Evolutionary conservation across 2,888 invertebrate genomes (phyloP).

Genomic region (Ephialtes manifestator): DNA sequence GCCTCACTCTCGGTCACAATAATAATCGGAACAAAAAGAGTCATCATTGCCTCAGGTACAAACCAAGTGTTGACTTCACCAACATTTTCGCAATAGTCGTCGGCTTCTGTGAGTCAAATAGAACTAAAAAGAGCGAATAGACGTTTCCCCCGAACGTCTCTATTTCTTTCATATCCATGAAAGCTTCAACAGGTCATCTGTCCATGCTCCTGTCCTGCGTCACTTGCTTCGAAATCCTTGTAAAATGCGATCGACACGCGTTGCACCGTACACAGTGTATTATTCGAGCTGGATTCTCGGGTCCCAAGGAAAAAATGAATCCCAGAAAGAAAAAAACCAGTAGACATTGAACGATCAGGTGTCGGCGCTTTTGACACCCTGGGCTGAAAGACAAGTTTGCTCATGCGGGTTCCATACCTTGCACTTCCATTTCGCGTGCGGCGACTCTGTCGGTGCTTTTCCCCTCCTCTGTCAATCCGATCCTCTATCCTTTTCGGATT

Average conservation of each 20-base stretch:
- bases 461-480: background rate
- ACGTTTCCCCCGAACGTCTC: constrained; percentile 4
- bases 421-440: constrained; percentile 22
- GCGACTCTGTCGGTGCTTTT: constrained; percentile 33
- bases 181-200: constrained; percentile 1
- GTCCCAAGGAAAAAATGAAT: constrained; percentile 9
- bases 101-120: constrained; percentile 3
- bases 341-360: constrained; percentile 77
- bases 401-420: constrained; percentile 59
- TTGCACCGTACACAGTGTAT: constrained; percentile 27
- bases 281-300: constrained; percentile 17
- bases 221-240: constrained; percentile 40
- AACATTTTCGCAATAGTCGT: background rate
- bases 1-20: background rate
- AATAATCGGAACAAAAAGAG: background rate
- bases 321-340: constrained; percentile 29
- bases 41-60: background rate
- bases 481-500: background rate
- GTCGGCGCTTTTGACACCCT: constrained; percentile 78
- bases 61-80: background rate
- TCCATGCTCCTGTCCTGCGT: background rate
- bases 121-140: background rate
- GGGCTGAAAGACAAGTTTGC: constrained; percentile 62
- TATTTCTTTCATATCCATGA: background rate
- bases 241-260: constrained; percentile 20